Percentiles rank a stretch among this genome's conserved stretches.
Evolutionary conservation across 2,113 vertebrate genomes (phyloP).

Genomic region (Alethe castanea): DNA sequence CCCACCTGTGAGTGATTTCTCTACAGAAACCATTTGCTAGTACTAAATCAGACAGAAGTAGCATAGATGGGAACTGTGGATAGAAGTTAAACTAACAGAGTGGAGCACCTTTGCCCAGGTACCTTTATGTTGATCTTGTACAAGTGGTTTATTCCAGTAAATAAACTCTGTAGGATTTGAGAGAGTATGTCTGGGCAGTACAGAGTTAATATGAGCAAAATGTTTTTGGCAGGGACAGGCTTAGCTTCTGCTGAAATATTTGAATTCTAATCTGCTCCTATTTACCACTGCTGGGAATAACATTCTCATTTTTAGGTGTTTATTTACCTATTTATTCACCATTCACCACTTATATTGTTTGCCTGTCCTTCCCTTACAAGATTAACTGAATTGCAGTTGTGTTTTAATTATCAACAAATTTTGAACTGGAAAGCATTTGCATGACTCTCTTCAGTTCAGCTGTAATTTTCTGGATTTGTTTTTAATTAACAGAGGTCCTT

Average conservation of each 20-base stretch:
- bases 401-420: conserved; percentile 12
- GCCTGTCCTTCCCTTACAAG: neutral
- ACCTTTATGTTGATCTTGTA: neutral
- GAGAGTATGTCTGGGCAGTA: neutral
- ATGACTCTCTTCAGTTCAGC: neutral
- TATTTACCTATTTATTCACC: neutral
- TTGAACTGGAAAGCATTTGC: conserved; percentile 3
- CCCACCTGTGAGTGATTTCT: neutral
- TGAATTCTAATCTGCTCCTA: neutral
- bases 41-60: neutral
- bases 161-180: neutral
- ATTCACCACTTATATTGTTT: neutral
- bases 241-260: neutral
- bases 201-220: neutral
- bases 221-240: neutral
- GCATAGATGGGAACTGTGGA: neutral
- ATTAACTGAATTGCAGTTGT: neutral
- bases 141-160: neutral
- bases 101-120: neutral
- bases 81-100: neutral
- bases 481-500: conserved; percentile 18
- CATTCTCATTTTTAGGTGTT: neutral
- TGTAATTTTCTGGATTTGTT: conserved; percentile 28
- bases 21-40: neutral
- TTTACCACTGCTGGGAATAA: neutral